phyloP scores from a whole-genome alignment of 2,113 vertebrate genomes.

The Macrotus californicus region DNA sequence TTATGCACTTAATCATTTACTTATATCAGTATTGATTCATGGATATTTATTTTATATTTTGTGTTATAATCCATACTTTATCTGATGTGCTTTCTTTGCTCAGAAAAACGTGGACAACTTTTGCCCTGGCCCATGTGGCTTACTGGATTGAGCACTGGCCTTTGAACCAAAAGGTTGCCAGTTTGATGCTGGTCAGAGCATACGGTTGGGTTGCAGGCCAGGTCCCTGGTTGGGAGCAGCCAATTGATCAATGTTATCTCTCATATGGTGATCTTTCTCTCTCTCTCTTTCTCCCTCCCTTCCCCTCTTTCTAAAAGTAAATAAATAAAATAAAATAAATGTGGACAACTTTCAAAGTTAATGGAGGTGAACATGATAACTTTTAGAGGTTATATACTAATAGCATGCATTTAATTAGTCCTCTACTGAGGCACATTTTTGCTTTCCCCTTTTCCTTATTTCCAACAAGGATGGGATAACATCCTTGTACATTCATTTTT shows the following conservation, averaged over 20 bases:
- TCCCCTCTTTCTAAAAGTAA: background rate
- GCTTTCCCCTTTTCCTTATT: conserved; percentile 12
- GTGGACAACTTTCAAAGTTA: conserved; percentile 1
- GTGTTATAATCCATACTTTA: background rate
- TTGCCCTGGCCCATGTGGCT: background rate
- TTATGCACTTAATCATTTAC: conserved; percentile 6
- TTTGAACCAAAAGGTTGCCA: too few species aligned
- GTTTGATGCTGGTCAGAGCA: too few species aligned
- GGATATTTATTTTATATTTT: conserved; percentile 16
- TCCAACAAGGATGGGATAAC: background rate
- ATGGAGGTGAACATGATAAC: background rate
- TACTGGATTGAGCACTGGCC: too few species aligned
- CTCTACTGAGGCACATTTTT: background rate
- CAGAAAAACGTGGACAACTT: background rate
- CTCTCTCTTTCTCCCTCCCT: background rate
- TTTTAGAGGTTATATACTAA: background rate
- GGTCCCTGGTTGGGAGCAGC: too few species aligned
- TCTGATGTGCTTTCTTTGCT: background rate
- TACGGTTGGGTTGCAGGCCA: too few species aligned
- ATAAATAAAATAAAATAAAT: background rate
- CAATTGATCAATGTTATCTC: too few species aligned
- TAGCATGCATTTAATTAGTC: background rate
- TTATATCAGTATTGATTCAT: background rate
- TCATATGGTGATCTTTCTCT: background rate
- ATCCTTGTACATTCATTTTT: background rate